Conservation (phyloP, 2,888 invertebrate genomes). For the Stenotaenia linearis region DNA sequence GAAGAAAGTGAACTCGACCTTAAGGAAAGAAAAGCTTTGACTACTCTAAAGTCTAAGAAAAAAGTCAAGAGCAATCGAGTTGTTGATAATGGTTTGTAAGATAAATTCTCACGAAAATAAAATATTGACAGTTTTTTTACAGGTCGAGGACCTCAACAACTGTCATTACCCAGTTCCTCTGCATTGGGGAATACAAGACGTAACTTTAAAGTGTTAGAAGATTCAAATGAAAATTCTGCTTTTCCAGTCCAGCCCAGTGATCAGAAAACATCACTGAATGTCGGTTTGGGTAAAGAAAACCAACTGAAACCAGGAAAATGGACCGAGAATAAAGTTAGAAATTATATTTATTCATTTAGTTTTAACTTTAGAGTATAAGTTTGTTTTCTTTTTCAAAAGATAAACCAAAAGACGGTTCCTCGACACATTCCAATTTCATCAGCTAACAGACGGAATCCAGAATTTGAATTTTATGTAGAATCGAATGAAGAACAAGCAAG, state of each 20-base stretch:
- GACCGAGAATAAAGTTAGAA: conserved; percentile 51
- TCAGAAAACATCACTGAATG: conserved; percentile 40
- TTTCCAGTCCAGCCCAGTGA: conserved; percentile 34
- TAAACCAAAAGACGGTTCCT: conserved; percentile 35
- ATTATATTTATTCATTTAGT: not conserved
- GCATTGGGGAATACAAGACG: not conserved
- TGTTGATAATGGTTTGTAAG: conserved; percentile 39
- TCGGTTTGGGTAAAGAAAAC: conserved; percentile 60
- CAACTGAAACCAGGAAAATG: conserved; percentile 64
- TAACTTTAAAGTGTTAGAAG: conserved; percentile 32
- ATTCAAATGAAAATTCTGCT: conserved; percentile 41
- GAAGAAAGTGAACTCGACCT: conserved; percentile 57
- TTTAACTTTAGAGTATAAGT: not conserved
- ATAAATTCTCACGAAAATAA: not conserved
- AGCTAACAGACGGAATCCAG: too few relatives aligned
- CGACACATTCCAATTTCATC: too few relatives aligned
- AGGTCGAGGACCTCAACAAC: not conserved
- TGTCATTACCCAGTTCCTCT: not conserved
- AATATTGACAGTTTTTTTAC: not conserved
- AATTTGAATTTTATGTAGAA: too few relatives aligned
- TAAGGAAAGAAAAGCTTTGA: conserved; percentile 70
- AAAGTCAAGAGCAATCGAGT: not conserved
- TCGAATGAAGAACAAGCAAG: too few relatives aligned
- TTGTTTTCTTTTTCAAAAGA: not conserved
- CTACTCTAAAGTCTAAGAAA: conserved; percentile 58